Evolutionary conservation across 1,140 invertebrate genomes (phyloP).

Genomic region (Drosophila fuyamai): DNA sequence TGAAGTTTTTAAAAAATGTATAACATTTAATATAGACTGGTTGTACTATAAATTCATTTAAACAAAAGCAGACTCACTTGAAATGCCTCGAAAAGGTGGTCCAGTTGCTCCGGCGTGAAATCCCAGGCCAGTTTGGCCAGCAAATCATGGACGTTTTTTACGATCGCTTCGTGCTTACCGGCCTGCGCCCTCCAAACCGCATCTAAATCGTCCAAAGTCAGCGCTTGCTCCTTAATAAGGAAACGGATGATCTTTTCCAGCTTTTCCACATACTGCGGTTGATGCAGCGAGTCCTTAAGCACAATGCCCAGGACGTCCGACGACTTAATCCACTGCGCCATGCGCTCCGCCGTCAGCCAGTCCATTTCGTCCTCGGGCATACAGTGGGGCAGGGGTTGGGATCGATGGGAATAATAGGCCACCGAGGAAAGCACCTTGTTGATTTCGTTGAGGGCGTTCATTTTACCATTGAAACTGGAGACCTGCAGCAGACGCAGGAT

Average conservation of each 20-base stretch:
- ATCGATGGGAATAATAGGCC: constrained; percentile 92
- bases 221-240: constrained; percentile 97
- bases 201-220: constrained; percentile 96
- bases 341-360: constrained; percentile 96
- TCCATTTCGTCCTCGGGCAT: constrained; percentile 91
- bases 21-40: background rate
- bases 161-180: constrained; percentile 97
- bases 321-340: constrained; percentile 99
- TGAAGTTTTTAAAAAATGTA: too few relatives aligned
- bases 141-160: constrained; percentile 98
- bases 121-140: constrained; percentile 99
- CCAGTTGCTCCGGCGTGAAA: constrained; percentile 98
- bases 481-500: constrained; percentile 97
- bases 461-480: constrained; percentile 99
- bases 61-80: constrained; percentile 87
- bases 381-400: constrained; percentile 86
- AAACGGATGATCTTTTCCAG: constrained; percentile 98
- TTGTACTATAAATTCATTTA: background rate
- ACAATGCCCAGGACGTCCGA: constrained; percentile 98
- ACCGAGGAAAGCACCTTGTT: constrained; percentile 98
- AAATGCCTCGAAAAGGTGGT: constrained; percentile 99
- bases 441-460: constrained; percentile 99
- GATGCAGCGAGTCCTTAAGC: constrained; percentile 97
- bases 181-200: constrained; percentile 98
- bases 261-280: constrained; percentile 99